Percentiles rank a stretch among this genome's conserved stretches.
phyloP scores from a whole-genome alignment of 2,888 invertebrate species.

The Odontocerum albicorne region DNA sequence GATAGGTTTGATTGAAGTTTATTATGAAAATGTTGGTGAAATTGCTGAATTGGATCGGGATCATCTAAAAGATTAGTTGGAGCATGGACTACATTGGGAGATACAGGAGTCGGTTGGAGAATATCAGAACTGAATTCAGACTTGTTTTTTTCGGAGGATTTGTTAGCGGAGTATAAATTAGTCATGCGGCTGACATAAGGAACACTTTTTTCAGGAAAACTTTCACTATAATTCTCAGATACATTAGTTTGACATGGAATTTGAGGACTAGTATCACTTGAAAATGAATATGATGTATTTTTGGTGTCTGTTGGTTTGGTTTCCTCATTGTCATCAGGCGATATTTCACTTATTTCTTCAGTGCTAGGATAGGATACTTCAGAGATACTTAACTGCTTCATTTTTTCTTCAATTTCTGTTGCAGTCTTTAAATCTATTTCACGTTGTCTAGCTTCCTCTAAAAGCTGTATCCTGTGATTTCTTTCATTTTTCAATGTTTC shows the following conservation, averaged over 20 bases:
- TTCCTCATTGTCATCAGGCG: constrained; percentile 54
- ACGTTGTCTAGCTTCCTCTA: constrained; percentile 60
- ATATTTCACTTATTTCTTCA: constrained; percentile 59
- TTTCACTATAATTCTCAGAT: constrained; percentile 1
- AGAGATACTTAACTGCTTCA: constrained; percentile 59
- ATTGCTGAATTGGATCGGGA: constrained; percentile 46
- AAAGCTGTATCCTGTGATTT: constrained; percentile 60
- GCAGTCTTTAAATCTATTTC: constrained; percentile 57
- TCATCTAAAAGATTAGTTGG: constrained; percentile 51
- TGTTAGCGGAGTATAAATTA: constrained; percentile 1
- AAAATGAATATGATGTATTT: constrained; percentile 42
- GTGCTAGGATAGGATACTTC: constrained; percentile 64
- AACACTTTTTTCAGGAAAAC: constrained; percentile 7
- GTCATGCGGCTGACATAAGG: constrained; percentile 9
- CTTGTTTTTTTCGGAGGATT: constrained; percentile 9
- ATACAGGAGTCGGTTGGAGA: constrained; percentile 52
- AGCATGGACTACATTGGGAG: constrained; percentile 47
- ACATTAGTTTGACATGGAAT: not conserved
- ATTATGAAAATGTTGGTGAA: constrained; percentile 39
- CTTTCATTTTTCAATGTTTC: constrained; percentile 63
- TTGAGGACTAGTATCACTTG: constrained; percentile 38
- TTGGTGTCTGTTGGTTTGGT: constrained; percentile 40
- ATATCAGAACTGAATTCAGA: constrained; percentile 40
- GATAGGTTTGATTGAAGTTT: constrained; percentile 18
- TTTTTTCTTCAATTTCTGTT: constrained; percentile 53